Evolutionary conservation across 1,140 invertebrate species (phyloP).

Genomic region (Phocides pigmalion): DNA sequence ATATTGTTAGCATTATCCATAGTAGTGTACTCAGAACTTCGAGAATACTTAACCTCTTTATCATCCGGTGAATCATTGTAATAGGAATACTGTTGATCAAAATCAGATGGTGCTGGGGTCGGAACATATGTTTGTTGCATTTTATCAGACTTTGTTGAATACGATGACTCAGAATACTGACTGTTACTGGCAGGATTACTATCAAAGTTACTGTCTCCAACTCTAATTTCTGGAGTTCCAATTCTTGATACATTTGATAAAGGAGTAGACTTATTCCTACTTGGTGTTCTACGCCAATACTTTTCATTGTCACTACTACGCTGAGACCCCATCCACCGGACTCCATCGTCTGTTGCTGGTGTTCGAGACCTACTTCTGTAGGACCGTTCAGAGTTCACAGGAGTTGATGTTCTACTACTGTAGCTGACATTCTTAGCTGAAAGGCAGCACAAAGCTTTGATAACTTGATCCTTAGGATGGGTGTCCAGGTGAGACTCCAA

Average conservation of each 20-base stretch:
- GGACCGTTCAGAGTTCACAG: conserved; percentile 69
- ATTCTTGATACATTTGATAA: conserved; percentile 57
- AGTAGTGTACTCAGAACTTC: conserved; percentile 68
- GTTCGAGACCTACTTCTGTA: conserved; percentile 77
- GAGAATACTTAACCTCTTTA: conserved; percentile 75
- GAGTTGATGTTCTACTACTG: conserved; percentile 71
- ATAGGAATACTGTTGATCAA: conserved; percentile 64
- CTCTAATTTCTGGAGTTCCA: conserved; percentile 66
- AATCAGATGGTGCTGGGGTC: conserved; percentile 49
- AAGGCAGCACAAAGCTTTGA: conserved; percentile 87
- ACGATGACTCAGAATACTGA: conserved; percentile 54
- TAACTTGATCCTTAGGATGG: conserved; percentile 94
- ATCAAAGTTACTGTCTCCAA: conserved; percentile 66
- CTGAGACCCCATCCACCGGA: conserved; percentile 54
- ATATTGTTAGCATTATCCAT: conserved; percentile 55
- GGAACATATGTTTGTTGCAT: conserved; percentile 54
- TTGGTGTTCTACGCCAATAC: conserved; percentile 68
- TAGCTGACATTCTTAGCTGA: conserved; percentile 60
- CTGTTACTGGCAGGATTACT: conserved; percentile 48
- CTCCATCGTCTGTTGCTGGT: conserved; percentile 66
- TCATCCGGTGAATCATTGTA: conserved; percentile 66
- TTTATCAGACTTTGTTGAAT: conserved; percentile 65
- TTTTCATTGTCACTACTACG: conserved; percentile 64
- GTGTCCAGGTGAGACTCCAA: conserved; percentile 91
- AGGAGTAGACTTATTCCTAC: conserved; percentile 58